These are phyloP conservation scores for Archilochus colubris DNA, from an alignment of 2,113 vertebrate genomes.

Conservation along the genomic window DNA sequence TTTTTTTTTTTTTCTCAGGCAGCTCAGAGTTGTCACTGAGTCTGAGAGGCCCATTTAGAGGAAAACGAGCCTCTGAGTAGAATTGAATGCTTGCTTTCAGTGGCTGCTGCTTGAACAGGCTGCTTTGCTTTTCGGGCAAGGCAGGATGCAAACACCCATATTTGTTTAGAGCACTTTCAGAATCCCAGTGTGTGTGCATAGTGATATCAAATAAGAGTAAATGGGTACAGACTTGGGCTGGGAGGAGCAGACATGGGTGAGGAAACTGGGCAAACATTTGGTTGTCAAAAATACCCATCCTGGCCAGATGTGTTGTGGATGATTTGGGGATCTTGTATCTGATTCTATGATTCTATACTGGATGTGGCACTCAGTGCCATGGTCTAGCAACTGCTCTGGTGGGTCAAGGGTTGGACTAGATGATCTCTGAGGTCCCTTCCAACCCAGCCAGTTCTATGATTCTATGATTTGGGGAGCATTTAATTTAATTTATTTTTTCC, in stretches of 20 bases:
- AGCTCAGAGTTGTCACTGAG: constrained; percentile 73
- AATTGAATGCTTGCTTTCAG: constrained; percentile 70
- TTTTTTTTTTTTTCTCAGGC: constrained; percentile 63
- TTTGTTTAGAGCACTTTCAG: constrained; percentile 48
- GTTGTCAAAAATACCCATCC: accelerated
- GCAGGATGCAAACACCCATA: constrained; percentile 57
- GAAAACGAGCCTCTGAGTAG: constrained; percentile 60
- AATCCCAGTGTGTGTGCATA: neutral
- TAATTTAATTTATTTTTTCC: neutral
- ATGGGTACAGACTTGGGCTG: too few species aligned
- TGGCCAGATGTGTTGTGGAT: accelerated
- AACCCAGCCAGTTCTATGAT: too few species aligned
- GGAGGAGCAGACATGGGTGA: accelerated
- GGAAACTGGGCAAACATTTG: accelerated
- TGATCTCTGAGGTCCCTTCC: too few species aligned
- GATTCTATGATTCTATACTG: too few species aligned
- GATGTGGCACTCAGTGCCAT: too few species aligned
- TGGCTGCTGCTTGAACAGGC: constrained; percentile 57
- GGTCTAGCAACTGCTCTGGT: too few species aligned
- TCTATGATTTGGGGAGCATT: neutral
- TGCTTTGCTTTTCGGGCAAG: constrained; percentile 69
- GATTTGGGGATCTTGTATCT: neutral
- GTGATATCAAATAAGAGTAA: neutral
- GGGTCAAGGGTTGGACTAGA: too few species aligned
- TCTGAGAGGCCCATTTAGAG: constrained; percentile 75